These are phyloP conservation scores for Eufriesea mexicana DNA, from an alignment of 1,140 invertebrate genomes.

Conservation along the genomic window DNA sequence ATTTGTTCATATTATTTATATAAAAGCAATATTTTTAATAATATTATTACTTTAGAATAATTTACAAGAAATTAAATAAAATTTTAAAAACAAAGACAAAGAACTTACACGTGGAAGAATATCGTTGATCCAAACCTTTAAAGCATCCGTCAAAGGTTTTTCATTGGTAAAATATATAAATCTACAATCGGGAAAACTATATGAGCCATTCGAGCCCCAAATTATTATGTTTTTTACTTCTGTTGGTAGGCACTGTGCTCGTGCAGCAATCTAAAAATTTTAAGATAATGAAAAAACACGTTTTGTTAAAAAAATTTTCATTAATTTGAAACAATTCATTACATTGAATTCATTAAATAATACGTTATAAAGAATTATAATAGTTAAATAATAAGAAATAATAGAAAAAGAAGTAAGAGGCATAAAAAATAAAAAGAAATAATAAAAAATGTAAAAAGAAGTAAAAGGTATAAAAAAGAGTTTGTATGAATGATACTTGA, in stretches of 20 bases:
- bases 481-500: conserved; percentile 21
- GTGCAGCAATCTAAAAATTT: conserved; percentile 49
- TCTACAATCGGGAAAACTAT: conserved; percentile 45
- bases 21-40: too few species aligned
- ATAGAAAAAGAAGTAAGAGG: neutral
- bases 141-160: neutral
- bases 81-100: neutral
- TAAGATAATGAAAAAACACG: too few species aligned
- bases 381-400: too few species aligned
- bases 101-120: conserved; percentile 34
- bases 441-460: neutral
- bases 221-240: conserved; percentile 61
- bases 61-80: neutral
- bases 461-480: neutral
- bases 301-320: neutral
- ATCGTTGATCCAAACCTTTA: conserved; percentile 46
- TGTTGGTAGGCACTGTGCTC: conserved; percentile 3
- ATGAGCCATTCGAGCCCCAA: conserved; percentile 47
- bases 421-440: neutral
- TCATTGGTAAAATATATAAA: conserved; percentile 32
- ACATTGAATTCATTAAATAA: neutral
- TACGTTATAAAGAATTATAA: too few species aligned
- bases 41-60: neutral
- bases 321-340: neutral
- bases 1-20: too few species aligned